Percentiles rank a stretch among this genome's conserved stretches.
Conservation (phyloP, 1,140 invertebrate genomes). For the Anastrepha ludens region DNA sequence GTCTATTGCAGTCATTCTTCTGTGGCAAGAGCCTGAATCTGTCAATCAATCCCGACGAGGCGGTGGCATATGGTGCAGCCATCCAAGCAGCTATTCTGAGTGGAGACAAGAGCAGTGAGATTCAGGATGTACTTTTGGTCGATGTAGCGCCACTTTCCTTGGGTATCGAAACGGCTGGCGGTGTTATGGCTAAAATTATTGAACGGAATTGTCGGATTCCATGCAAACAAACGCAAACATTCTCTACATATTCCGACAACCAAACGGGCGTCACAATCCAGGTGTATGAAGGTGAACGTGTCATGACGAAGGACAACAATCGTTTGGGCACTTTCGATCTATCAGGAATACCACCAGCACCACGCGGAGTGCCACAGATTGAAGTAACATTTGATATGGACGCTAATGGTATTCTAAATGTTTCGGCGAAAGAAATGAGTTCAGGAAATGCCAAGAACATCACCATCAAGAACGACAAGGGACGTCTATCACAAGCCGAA, state of each 20-base stretch:
- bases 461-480: constrained; percentile 90
- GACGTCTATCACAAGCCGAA: constrained; percentile 85
- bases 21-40: constrained; percentile 80
- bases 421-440: constrained; percentile 78
- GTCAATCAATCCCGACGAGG: constrained; percentile 87
- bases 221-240: constrained; percentile 80
- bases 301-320: constrained; percentile 86
- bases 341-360: constrained; percentile 87
- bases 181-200: constrained; percentile 81
- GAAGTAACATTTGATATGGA: constrained; percentile 80
- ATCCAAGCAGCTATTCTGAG: constrained; percentile 85
- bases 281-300: constrained; percentile 82
- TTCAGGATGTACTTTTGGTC: constrained; percentile 77
- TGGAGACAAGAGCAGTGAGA: constrained; percentile 77
- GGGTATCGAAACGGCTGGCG: constrained; percentile 79
- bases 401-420: constrained; percentile 80
- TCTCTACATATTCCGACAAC: constrained; percentile 83
- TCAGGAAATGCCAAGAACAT: constrained; percentile 82
- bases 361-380: constrained; percentile 87
- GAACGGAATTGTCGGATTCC: constrained; percentile 80
- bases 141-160: constrained; percentile 78
- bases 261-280: constrained; percentile 83
- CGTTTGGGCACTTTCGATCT: constrained; percentile 86
- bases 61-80: constrained; percentile 82
- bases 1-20: constrained; percentile 79